Conservation (phyloP, 1,140 invertebrate species). For the Orchestia grillus region DNA sequence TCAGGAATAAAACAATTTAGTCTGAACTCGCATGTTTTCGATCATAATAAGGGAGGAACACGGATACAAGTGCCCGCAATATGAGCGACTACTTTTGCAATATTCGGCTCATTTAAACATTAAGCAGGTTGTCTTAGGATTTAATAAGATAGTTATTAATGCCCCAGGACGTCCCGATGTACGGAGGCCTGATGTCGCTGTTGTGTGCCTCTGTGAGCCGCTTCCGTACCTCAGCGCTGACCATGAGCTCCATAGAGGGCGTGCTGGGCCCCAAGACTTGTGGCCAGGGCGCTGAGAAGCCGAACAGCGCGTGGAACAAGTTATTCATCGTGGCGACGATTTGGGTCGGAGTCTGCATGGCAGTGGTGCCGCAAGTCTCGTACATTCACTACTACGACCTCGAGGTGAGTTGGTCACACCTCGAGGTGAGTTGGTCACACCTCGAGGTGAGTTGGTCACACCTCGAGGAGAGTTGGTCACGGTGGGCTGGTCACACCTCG, state of each 20-base stretch:
- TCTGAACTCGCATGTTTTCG: no score
- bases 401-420: conserved; percentile 4
- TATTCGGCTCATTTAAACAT: no score
- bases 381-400: conserved; percentile 24
- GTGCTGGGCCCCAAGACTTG: not conserved
- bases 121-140: no score
- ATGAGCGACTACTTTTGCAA: no score
- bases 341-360: not conserved
- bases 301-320: not conserved
- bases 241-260: not conserved
- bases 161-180: conserved; percentile 10
- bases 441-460: conserved; percentile 7
- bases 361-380: conserved; percentile 13
- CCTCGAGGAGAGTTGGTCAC: not conserved
- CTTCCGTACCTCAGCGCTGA: not conserved
- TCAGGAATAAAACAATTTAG: no score
- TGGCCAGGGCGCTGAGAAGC: not conserved
- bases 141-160: no score
- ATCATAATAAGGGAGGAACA: no score
- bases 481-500: no score
- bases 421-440: conserved; percentile 17
- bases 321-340: not conserved
- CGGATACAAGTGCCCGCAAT: no score
- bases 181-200: conserved; percentile 5
- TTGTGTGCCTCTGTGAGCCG: not conserved